Base-by-base conservation (phyloP, 2,113 vertebrate species). In the Amblyopsis rosae region DNA sequence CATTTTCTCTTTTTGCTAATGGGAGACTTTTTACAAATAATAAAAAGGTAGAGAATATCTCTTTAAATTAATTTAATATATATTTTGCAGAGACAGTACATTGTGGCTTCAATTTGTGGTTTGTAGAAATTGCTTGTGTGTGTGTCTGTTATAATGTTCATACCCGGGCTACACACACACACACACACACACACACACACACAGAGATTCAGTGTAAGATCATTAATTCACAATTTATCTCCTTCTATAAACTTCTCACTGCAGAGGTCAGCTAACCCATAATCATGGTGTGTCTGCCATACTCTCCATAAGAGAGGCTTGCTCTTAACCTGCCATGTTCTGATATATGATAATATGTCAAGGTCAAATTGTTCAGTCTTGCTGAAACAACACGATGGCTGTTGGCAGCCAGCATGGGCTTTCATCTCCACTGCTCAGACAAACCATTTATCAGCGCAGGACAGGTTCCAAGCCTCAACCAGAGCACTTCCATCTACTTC, bases 261-360 rank as follows among this genome's bases (percentile, higher is more conserved):
- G 49, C 49, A 50, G 49, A 50, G 49, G 13, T 1, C 49, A 50
- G 49, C 49, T 13, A 50, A 50, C 10, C 49, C 49, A 12, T 57
- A 15, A 33, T 48, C 17, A 12, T 2, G 35, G 41, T 49, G 49
- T n/a, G 15, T 26, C 48, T 62, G 59, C 6, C n/a, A 2, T 17
- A 15, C 12, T 35, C 63, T 57, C 56, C 45, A 41, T 41, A 41
- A 6, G 35, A 41, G 35, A 41, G 35, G 4, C 4, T 41, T 41
- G 35, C 7, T 5, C 35, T 41, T 41, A 41, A 41, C 1, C 7
- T 5, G 35, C 35, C 35, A 41, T 41, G 35, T 41, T 41, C 35
- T 41, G 35, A 76, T 57, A 66, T 45, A 33, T 67, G 62, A 60
- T 62, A 62, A 70, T 63, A 15, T 48, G 17, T 59, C 47, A 35